Evolutionary conservation across 2,113 vertebrate species (phyloP).

Genomic region (Halichoeres trimaculatus): DNA sequence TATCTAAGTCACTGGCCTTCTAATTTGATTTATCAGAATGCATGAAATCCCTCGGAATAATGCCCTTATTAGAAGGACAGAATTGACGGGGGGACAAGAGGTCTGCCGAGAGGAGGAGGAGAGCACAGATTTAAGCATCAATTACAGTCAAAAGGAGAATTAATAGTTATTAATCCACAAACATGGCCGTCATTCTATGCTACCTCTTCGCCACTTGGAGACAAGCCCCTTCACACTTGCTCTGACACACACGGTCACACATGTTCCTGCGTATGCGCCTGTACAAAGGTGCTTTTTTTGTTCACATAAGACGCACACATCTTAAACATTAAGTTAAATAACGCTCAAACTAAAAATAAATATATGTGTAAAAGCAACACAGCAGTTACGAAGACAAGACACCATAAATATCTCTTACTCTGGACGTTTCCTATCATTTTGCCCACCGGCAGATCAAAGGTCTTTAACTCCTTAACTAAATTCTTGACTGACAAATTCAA

Average conservation of each 20-base stretch:
- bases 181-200: conserved; percentile 58
- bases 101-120: conserved; percentile 72
- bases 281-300: too few species aligned
- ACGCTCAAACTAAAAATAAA: conserved; percentile 5
- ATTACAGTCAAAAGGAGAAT: conserved; percentile 84
- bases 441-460: conserved; percentile 92
- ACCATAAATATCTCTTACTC: conserved; percentile 76
- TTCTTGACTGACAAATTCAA: conserved; percentile 99
- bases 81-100: conserved; percentile 81
- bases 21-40: conserved; percentile 87
- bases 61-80: conserved; percentile 84
- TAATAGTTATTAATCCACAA: conserved; percentile 84
- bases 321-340: neutral
- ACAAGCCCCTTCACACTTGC: conserved; percentile 33
- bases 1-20: conserved; percentile 85
- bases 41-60: conserved; percentile 82
- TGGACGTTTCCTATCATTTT: conserved; percentile 86
- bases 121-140: conserved; percentile 81
- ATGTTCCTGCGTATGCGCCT: too few species aligned
- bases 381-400: conserved; percentile 25
- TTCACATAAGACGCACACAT: neutral
- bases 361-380: conserved; percentile 5
- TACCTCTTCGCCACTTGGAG: conserved; percentile 37
- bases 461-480: conserved; percentile 99
- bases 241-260: neutral